Evolutionary conservation across 1,140 invertebrate genomes (phyloP).

Genomic region (Amphibalanus amphitrite): DNA sequence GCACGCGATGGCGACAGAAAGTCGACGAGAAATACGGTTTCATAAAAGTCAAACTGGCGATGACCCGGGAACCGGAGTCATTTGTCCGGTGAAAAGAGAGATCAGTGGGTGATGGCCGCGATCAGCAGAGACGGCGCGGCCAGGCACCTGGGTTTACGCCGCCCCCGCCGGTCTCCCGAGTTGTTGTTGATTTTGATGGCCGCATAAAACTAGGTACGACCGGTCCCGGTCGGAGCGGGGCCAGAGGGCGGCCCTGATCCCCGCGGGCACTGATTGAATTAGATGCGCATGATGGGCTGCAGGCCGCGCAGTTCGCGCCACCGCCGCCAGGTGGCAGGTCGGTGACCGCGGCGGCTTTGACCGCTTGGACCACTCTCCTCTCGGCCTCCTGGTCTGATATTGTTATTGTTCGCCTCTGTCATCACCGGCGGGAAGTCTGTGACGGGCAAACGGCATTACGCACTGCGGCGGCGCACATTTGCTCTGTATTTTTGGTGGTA

Average conservation of each 20-base stretch:
- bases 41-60: neutral
- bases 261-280: neutral
- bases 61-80: neutral
- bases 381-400: no score
- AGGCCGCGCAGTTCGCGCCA: neutral
- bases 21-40: neutral
- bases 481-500: no score
- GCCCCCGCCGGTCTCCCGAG: neutral
- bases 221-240: neutral
- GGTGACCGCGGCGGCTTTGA: neutral
- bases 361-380: no score
- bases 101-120: neutral
- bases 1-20: neutral
- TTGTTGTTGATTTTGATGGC: slow-evolving; percentile 1
- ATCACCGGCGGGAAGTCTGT: no score
- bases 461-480: no score
- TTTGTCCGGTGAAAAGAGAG: neutral
- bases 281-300: neutral
- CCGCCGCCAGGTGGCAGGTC: neutral
- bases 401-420: no score
- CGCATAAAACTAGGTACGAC: neutral
- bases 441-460: no score
- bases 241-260: neutral
- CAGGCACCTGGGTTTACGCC: neutral
- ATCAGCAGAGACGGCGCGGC: no score